Evolutionary conservation across 2,888 invertebrate species (phyloP).

Genomic region (Helobdella robusta): DNA sequence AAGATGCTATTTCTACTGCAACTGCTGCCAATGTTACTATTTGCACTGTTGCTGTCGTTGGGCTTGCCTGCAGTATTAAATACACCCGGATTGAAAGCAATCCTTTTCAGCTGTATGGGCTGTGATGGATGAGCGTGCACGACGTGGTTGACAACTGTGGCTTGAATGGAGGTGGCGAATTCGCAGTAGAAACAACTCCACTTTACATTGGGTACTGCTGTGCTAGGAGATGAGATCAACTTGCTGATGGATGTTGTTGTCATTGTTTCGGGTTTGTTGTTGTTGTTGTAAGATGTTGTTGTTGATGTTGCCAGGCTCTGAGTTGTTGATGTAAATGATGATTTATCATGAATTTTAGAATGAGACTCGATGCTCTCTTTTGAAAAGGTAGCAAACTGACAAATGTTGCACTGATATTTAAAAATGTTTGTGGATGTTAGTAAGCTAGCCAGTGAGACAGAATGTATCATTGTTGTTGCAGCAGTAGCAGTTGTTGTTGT

Average conservation of each 20-base stretch:
- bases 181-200: constrained; percentile 30
- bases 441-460: neutral
- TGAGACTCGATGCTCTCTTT: neutral
- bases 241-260: constrained; percentile 3
- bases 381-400: neutral
- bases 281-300: neutral
- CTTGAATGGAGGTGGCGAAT: constrained; percentile 15
- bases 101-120: constrained; percentile 26
- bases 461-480: too few species aligned
- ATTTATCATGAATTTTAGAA: too few species aligned
- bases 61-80: too few species aligned
- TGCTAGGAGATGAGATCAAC: neutral
- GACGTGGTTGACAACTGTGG: constrained; percentile 26
- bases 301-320: neutral
- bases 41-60: too few species aligned
- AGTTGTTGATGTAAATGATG: too few species aligned
- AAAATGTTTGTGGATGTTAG: neutral
- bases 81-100: too few species aligned
- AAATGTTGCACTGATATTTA: neutral
- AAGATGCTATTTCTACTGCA: too few species aligned
- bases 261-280: neutral
- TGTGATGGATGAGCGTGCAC: constrained; percentile 22
- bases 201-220: neutral
- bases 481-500: too few species aligned
- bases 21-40: too few species aligned